Percentiles rank a stretch among this genome's conserved stretches.
Evolutionary conservation across 2,113 vertebrate genomes (phyloP).

Genomic region (zebrafish (Danio rerio)): DNA sequence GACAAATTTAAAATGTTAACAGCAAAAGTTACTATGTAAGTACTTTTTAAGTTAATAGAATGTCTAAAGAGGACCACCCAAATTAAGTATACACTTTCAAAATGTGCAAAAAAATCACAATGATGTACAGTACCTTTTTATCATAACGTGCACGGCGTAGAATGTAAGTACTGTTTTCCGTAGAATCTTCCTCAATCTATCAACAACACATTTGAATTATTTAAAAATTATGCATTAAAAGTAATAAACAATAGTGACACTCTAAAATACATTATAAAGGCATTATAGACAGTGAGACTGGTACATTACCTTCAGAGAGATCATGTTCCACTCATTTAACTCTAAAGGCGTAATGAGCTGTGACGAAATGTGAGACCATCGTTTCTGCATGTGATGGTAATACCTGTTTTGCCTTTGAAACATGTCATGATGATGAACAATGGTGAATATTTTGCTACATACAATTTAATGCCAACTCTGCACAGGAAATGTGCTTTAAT

Average conservation of each 20-base stretch:
- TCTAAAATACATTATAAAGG: too few species aligned
- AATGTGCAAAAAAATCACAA: background rate
- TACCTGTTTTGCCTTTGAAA: constrained; percentile 83
- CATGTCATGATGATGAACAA: background rate
- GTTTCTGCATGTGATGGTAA: constrained; percentile 78
- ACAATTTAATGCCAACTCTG: background rate
- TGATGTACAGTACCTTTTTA: constrained; percentile 81
- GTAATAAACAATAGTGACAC: background rate
- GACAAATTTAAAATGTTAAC: too few species aligned
- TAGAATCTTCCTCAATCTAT: constrained; percentile 93
- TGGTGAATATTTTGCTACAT: constrained; percentile 2
- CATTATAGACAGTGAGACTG: too few species aligned
- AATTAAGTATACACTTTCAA: too few species aligned
- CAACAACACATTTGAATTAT: background rate
- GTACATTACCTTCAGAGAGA: constrained; percentile 86
- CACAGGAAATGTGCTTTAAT: background rate
- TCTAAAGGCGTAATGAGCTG: constrained; percentile 85
- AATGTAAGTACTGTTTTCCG: constrained; percentile 76
- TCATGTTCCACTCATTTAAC: constrained; percentile 76
- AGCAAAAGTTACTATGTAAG: too few species aligned
- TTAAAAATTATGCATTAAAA: background rate
- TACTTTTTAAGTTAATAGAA: too few species aligned
- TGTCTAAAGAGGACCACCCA: too few species aligned
- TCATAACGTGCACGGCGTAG: constrained; percentile 88
- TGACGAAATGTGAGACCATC: constrained; percentile 87